Evolutionary conservation across 1,140 invertebrate species (phyloP).

Genomic region (Nephotettix cincticeps): DNA sequence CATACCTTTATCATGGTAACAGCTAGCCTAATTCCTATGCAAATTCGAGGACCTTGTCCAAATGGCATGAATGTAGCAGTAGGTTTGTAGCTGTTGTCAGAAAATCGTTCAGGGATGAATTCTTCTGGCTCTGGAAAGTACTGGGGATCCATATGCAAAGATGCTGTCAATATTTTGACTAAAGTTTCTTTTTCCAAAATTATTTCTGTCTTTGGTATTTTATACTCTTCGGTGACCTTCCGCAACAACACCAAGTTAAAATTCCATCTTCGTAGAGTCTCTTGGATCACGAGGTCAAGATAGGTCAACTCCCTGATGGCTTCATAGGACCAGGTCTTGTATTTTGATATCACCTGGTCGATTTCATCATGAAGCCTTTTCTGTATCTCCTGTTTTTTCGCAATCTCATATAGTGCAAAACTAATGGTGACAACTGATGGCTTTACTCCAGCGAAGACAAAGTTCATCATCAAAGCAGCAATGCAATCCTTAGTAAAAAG

Average conservation of each 20-base stretch:
- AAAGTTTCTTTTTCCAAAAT: conserved; percentile 52
- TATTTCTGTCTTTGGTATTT: conserved; percentile 56
- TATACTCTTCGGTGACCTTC: conserved; percentile 49
- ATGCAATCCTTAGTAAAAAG: conserved; percentile 1
- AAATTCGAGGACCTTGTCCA: conserved; percentile 58
- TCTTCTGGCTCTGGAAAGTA: conserved; percentile 59
- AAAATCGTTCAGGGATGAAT: conserved; percentile 68
- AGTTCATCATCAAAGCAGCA: not conserved
- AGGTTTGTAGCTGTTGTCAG: conserved; percentile 44
- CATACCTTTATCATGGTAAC: not conserved
- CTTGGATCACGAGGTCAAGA: not conserved
- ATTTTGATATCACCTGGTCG: not conserved
- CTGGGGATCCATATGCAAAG: conserved; percentile 51
- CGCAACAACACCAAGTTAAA: conserved; percentile 32
- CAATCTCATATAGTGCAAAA: conserved; percentile 3
- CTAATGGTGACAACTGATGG: not conserved
- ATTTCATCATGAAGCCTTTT: not conserved
- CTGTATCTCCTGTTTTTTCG: not conserved
- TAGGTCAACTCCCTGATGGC: conserved; percentile 12
- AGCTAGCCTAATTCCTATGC: conserved; percentile 46
- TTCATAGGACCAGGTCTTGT: conserved; percentile 8
- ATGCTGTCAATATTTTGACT: conserved; percentile 45
- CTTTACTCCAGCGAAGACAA: not conserved
- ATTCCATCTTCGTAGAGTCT: not conserved
- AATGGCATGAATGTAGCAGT: conserved; percentile 58